Percentiles rank a stretch among this genome's conserved stretches.
These are phyloP conservation scores for Ianthella basta DNA, from an alignment of 37 sponge, comb jelly and placozoan genomes.

Conservation along the genomic window DNA sequence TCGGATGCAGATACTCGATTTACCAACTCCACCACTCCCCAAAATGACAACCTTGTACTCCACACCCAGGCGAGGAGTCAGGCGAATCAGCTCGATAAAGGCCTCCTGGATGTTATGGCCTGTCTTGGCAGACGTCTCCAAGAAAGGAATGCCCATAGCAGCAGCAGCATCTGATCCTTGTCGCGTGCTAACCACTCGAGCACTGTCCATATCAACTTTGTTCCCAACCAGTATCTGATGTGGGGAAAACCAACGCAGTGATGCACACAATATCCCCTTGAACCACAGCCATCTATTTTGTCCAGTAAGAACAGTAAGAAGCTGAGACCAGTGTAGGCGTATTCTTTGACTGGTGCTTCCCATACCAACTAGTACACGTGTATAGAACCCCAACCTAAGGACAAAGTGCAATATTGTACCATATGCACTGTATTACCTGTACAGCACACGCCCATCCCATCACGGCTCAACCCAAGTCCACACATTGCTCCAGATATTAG, in stretches of 20 bases:
- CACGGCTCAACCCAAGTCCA: too few species aligned
- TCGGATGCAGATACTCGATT: constrained; percentile 76
- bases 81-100: constrained; percentile 76
- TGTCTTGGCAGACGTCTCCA: constrained; percentile 92
- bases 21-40: constrained; percentile 93
- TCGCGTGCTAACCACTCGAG: constrained; percentile 52
- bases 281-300: too few species aligned
- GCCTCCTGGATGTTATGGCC: constrained; percentile 75
- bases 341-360: not conserved
- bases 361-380: not conserved
- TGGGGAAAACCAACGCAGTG: not conserved
- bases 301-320: not conserved
- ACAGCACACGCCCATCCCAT: too few species aligned
- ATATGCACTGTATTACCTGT: not conserved
- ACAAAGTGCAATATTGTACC: not conserved
- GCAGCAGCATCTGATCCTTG: constrained; percentile 70
- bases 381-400: not conserved
- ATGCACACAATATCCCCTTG: too few species aligned
- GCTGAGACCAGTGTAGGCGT: not conserved
- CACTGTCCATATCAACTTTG: constrained; percentile 76
- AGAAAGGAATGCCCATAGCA: constrained; percentile 68
- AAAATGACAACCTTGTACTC: constrained; percentile 77
- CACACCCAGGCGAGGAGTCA: constrained; percentile 43
- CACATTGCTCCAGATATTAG: too few species aligned
- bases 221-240: constrained; percentile 87